Base-by-base conservation (phyloP, 1,140 invertebrate species). In the Pseudomyrmex cubaensis region DNA sequence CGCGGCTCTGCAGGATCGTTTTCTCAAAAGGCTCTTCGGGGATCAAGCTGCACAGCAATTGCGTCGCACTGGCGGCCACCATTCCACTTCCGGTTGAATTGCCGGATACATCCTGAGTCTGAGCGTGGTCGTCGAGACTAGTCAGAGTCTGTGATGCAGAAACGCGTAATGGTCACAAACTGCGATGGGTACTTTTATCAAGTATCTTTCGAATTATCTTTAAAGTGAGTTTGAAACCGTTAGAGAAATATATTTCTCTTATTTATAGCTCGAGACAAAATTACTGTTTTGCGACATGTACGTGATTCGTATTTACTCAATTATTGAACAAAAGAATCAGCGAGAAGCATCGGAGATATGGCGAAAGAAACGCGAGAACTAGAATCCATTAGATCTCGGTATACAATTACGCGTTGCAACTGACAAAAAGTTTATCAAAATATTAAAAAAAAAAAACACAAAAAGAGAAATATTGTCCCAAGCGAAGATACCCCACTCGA, bases 31-130 rank as follows among this genome's bases (percentile, higher is more conserved):
- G 91, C 66, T 90, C 90, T 90, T 93, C 93, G 9, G 93, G 92
- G 83, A 94, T 89, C 83, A 94, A 87, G 78, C 91, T 90, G 88
- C 93, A 94, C 35, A 94, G 92, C 89, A 94, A 91, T 87, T 94
- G 94, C 85, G 92, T 90, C 85, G 90, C 90, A 66, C 91, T 92
- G 56, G 90, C 90, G 9, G 91, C 92, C 62, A 93, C 92, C 62
- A 87, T 83, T 85, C 92, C 92, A 83, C 90, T 93, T 90, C 92
- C 93, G 85, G 87, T 92, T 56, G 92, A 87, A 82, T 89, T 93
- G 80, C 86, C 85, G 73, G 90, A 90, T 72, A 88, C 87, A 83
- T 94, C 92, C 76, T 92, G 91, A 62, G 87, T 88, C 87, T 94
- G 93, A 67, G 87, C 76, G 61, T 91, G 89, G 84, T 94, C 93